phyloP scores from a whole-genome alignment of 2,888 invertebrate species.

The Epinotia bilunana region DNA sequence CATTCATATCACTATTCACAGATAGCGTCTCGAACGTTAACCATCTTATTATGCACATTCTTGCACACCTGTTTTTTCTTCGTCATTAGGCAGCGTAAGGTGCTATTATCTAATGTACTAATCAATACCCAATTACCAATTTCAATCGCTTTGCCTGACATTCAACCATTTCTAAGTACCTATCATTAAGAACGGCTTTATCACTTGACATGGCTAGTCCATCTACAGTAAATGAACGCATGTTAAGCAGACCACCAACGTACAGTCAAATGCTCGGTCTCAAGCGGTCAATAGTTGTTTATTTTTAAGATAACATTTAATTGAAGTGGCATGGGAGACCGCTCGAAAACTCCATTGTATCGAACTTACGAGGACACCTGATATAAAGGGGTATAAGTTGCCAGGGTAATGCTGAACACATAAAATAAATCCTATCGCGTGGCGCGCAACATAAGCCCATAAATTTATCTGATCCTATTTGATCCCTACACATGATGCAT shows the following conservation, averaged over 20 bases:
- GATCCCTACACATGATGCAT: constrained; percentile 52
- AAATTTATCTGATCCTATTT: constrained; percentile 55
- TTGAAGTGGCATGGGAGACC: constrained; percentile 48
- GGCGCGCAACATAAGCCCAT: constrained; percentile 47
- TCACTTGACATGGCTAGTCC: constrained; percentile 24
- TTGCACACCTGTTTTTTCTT: constrained; percentile 31
- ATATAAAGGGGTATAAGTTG: constrained; percentile 43
- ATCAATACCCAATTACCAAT: constrained; percentile 3
- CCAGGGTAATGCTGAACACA: constrained; percentile 36
- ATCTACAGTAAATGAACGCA: constrained; percentile 28
- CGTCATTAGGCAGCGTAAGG: constrained; percentile 22
- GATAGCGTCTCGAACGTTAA: constrained; percentile 16
- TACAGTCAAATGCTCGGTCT: constrained; percentile 47
- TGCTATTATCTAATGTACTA: constrained; percentile 22
- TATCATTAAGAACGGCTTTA: constrained; percentile 9
- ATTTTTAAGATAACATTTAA: constrained; percentile 49
- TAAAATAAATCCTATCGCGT: constrained; percentile 39
- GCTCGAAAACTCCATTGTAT: constrained; percentile 44
- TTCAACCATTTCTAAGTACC: constrained; percentile 12
- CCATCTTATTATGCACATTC: constrained; percentile 26
- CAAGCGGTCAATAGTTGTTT: constrained; percentile 52
- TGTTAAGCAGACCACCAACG: constrained; percentile 46
- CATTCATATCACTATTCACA: constrained; percentile 35
- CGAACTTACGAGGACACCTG: constrained; percentile 47
- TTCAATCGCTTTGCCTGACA: neutral